Base-by-base conservation (phyloP, 2,113 vertebrate genomes). In the Scomber scombrus region DNA sequence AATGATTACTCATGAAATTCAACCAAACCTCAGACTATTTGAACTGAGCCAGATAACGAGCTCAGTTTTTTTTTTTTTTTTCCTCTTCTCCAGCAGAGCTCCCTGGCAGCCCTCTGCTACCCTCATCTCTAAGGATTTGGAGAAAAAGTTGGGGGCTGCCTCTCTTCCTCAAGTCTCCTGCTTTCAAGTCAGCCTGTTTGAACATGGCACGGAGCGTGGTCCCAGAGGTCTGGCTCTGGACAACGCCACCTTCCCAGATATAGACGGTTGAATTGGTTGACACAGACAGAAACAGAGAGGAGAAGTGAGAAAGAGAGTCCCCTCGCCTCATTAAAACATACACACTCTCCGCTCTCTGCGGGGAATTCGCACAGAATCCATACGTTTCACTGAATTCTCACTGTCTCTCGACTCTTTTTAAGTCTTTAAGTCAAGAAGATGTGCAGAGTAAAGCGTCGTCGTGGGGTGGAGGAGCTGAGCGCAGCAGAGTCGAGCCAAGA, bases 1-100 rank as follows among this genome's bases (percentile, higher is more conserved):
- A 93, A 91, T 88, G 92, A 93, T 94, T 91, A 94, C 92, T 92
- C 92, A 90, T 90, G 90, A 91, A 93, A 92, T 92, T 84, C 91
- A 92, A 87, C 89, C 90, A 84, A 91, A 93, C 88, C 84, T 85
- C 75, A 60, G 73, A 89, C 85, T 89, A 89, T 89, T 92, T 92
- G 82, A 93, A 92, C 85, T 65, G 65, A 71, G 88, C 85, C 79
- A 92, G 91, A 94, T 93, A 94, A 93, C 91, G 88, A 92, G 91
- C 86, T 83, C 57, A 1, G 46, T 40, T 73, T 40, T 40, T 40
- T 40, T 40, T 40, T 34, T 34, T 34, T 34, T 34, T 84, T 76
- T 78, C n/a, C n/a, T 86, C 47, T 34, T 50, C 43, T 68, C 45
- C 40, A 66, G 74, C 66, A 65, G 56, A 81, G 57, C 84, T 89